Base-by-base conservation (phyloP, 2,888 invertebrate species). In the Cataglyphis rosenhaueri region DNA sequence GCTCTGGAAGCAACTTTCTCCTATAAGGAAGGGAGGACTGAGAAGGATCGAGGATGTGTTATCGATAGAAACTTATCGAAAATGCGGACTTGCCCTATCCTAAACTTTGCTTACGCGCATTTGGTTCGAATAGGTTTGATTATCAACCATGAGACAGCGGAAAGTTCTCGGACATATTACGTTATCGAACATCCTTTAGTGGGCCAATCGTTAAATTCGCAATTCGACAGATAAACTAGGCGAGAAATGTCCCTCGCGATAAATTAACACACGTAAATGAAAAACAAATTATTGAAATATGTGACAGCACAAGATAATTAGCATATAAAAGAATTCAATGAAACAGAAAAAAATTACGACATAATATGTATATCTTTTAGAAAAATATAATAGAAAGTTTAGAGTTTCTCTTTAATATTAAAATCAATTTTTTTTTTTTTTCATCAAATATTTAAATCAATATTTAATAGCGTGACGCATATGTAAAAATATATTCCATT, bases 1-100 rank as follows among this genome's bases (percentile, higher is more conserved):
- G 64, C 57, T 64, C 64, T 15, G 73, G 71, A 65, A 85, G 79
- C 66, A 79, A 82, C 83, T 84, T 86, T 73, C 65, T 55, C 62
- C 64, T 25, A 5, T 70, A 74, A 55, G 25, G 55, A 25, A 35
- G 35, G 32, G 21, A 61, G 74, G 29, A 62, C 44, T 41, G 44
- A 59, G 76, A 64, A 57, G 78, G 59, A 57, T 44, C 74, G 29
- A 18, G 38, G 3, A 48, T 9, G 64, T 21, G 32, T 81, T 75
- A 59, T 48, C 71, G 71, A 38, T 48, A 44, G 57, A 44, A 78
- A 78, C 70, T 68, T 70, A 48, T 70, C 57, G 68, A 70, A 78
- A 78, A 70, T 78, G 76, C 57, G 70, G 70, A 29, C 18, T 70
- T 38, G 66, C 55, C 68, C 25, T 48, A 52, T 12, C 38, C 66